These are phyloP conservation scores for Henricia sp. DNA, from an alignment of 53 echinoderm and acorn worm species.

Conservation along the genomic window DNA sequence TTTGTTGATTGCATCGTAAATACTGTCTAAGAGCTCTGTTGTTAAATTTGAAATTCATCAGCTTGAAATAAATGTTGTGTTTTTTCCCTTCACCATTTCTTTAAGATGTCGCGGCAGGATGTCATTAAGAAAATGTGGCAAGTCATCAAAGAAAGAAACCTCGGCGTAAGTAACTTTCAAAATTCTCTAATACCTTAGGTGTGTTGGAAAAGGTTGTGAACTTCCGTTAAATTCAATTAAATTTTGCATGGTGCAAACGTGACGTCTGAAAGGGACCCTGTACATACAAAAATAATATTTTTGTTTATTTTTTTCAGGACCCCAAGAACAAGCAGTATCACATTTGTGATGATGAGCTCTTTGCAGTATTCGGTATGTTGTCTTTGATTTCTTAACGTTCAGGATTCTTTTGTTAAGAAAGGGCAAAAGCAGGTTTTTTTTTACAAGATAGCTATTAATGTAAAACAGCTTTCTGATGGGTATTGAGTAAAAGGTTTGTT, in stretches of 20 bases:
- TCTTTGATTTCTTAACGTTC: too few species aligned
- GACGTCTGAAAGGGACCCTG: background rate
- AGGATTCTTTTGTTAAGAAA: too few species aligned
- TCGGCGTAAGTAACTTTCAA: conserved; percentile 61
- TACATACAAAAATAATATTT: background rate
- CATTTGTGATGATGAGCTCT: conserved; percentile 88
- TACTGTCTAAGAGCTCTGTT: too few species aligned
- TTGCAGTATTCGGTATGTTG: conserved; percentile 81
- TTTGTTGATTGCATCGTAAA: too few species aligned
- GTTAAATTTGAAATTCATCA: background rate
- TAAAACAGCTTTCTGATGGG: too few species aligned
- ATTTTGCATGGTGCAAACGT: too few species aligned
- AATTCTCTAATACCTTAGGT: background rate
- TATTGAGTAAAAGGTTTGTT: too few species aligned
- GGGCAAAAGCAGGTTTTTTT: too few species aligned
- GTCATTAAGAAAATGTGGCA: conserved; percentile 86
- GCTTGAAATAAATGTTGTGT: background rate
- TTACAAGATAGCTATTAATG: too few species aligned
- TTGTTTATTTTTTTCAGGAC: conserved; percentile 57
- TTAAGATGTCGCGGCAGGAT: conserved; percentile 75
- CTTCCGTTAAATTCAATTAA: too few species aligned
- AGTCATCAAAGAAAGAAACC: conserved; percentile 76
- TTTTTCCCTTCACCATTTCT: background rate
- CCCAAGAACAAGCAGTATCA: conserved; percentile 86
- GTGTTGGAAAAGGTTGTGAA: too few species aligned